A percentile compares a stretch with the other conserved stretches of the same genome.
phyloP scores from a whole-genome alignment of 37 sponge, comb jelly and placozoan species.

The Hormiphora californensis region DNA sequence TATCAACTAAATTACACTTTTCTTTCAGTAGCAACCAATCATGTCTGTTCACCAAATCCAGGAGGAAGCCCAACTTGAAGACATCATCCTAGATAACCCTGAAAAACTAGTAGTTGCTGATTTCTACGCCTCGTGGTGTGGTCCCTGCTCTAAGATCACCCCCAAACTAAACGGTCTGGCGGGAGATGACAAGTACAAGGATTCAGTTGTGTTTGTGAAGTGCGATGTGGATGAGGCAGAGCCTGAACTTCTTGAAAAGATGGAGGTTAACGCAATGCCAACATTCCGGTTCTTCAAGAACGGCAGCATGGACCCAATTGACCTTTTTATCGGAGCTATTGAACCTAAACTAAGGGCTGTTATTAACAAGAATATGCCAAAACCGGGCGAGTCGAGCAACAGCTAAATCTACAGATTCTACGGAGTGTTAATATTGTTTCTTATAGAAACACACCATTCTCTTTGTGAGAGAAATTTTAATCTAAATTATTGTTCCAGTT shows the following conservation, averaged over 20 bases:
- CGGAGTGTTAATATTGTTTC: no score
- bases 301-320: neutral
- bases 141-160: conserved; percentile 20
- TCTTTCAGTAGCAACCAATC: no score
- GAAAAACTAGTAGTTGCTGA: conserved; percentile 17
- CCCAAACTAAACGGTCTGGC: conserved; percentile 23
- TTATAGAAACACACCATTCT: no score
- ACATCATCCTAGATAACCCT: neutral
- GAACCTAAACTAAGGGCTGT: conserved; percentile 5
- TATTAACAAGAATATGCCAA: conserved; percentile 6
- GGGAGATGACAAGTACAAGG: neutral
- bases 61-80: neutral
- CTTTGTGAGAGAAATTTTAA: no score
- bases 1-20: no score
- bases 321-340: conserved; percentile 32
- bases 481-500: no score
- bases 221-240: conserved; percentile 22
- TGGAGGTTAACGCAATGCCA: conserved; percentile 26
- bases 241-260: conserved; percentile 33
- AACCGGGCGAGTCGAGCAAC: no score
- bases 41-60: no score
- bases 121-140: conserved; percentile 56
- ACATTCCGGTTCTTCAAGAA: conserved; percentile 48
- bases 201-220: neutral
- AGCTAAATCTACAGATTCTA: no score